Evolutionary conservation across 2,888 invertebrate species (phyloP).

Genomic region (Agrotis puta): DNA sequence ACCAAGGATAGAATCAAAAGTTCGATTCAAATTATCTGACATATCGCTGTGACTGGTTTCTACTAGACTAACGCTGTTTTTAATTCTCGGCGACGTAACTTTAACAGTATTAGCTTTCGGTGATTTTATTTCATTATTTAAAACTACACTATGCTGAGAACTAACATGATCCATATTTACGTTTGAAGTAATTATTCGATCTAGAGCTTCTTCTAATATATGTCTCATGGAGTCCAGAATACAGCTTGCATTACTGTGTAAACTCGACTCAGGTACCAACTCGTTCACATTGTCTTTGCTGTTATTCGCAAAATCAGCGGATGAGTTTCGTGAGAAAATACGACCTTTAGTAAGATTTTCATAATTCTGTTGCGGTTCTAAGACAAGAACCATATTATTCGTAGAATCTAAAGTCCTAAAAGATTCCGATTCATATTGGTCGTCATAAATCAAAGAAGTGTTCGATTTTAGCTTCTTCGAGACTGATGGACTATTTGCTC

Average conservation of each 20-base stretch:
- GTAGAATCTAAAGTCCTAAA: conserved; percentile 54
- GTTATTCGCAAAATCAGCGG: conserved; percentile 31
- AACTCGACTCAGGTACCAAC: conserved; percentile 60
- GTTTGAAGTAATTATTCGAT: conserved; percentile 66
- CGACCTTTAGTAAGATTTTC: conserved; percentile 21
- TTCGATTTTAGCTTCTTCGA: conserved; percentile 66
- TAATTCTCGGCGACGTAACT: conserved; percentile 68
- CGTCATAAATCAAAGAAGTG: conserved; percentile 52
- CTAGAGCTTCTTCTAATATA: conserved; percentile 77
- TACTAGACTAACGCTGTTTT: conserved; percentile 64
- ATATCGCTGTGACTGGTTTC: conserved; percentile 68
- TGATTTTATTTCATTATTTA: conserved; percentile 61
- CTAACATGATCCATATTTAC: conserved; percentile 51
- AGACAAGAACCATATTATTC: conserved; percentile 69
- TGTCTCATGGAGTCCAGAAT: conserved; percentile 68
- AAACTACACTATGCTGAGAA: conserved; percentile 67
- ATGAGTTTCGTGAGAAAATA: conserved; percentile 16
- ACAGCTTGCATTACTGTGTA: conserved; percentile 56
- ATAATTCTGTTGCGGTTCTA: conserved; percentile 60
- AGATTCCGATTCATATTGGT: conserved; percentile 35
- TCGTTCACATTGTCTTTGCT: conserved; percentile 63
- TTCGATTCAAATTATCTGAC: conserved; percentile 69
- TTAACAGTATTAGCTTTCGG: conserved; percentile 48
- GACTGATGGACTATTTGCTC: conserved; percentile 56
- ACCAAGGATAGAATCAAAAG: conserved; percentile 66